phyloP scores from a whole-genome alignment of 2,797 vertebrate species.

The Apogon hyalosoma region DNA sequence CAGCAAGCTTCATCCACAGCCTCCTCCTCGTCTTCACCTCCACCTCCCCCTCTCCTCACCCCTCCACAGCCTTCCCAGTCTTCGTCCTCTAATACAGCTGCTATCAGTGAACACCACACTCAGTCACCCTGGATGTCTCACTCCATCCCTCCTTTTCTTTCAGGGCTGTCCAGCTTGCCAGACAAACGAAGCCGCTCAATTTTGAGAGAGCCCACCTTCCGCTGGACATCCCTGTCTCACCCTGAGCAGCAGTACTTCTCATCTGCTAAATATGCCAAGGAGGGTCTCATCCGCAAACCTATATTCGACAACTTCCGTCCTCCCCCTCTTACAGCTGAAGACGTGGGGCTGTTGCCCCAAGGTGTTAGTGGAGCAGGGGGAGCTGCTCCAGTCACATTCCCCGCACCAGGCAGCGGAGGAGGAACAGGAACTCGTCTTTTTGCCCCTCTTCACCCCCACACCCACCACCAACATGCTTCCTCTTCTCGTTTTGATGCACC shows the following conservation, averaged over 20 bases:
- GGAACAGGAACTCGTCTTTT: slow-evolving; percentile 90
- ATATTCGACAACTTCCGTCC: slow-evolving; percentile 98
- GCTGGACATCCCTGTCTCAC: slow-evolving; percentile 94
- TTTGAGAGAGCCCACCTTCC: slow-evolving; percentile 94
- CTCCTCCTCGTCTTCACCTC: slow-evolving; percentile 92
- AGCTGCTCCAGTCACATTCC: slow-evolving; percentile 84
- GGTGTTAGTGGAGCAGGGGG: slow-evolving; percentile 75
- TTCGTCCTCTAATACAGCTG: slow-evolving; percentile 84
- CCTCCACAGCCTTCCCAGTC: slow-evolving; percentile 88
- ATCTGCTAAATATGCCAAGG: slow-evolving; percentile 99
- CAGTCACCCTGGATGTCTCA: slow-evolving; percentile 92
- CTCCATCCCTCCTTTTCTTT: slow-evolving; percentile 89
- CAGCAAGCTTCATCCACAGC: slow-evolving; percentile 90
- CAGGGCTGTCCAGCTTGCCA: slow-evolving; percentile 85
- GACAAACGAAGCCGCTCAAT: slow-evolving; percentile 95
- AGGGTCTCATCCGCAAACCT: slow-evolving; percentile 97
- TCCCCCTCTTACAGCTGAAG: slow-evolving; percentile 94
- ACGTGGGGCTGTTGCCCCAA: slow-evolving; percentile 91
- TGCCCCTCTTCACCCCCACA: slow-evolving; percentile 88
- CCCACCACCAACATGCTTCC: slow-evolving; percentile 82
- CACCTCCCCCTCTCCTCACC: slow-evolving; percentile 91
- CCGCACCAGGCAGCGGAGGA: slow-evolving; percentile 73
- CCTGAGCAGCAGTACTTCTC: slow-evolving; percentile 95
- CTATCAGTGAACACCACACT: slow-evolving; percentile 83
- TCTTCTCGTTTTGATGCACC: slow-evolving; percentile 88